phyloP scores from a whole-genome alignment of 2,888 invertebrate genomes.

The Drosophila neoperkinsi region DNA sequence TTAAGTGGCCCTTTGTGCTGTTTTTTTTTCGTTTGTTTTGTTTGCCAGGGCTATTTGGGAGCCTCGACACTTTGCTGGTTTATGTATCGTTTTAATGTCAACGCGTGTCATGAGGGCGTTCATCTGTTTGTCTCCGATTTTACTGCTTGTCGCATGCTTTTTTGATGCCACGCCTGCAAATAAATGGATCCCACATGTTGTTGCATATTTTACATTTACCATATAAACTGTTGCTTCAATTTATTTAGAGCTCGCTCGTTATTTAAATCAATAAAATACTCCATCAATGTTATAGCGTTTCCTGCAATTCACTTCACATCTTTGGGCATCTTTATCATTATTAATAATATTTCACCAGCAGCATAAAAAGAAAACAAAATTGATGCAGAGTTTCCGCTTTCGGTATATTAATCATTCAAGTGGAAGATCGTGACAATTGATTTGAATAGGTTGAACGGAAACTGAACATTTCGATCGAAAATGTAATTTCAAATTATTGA shows the following conservation, averaged over 20 bases:
- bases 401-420: conserved; percentile 10
- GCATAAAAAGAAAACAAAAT: conserved; percentile 18
- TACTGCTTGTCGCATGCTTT: conserved; percentile 37
- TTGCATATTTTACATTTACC: conserved; percentile 21
- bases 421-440: conserved; percentile 37
- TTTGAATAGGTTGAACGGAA: conserved; percentile 24
- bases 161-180: conserved; percentile 6
- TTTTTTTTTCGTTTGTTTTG: conserved; percentile 11
- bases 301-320: conserved; percentile 20
- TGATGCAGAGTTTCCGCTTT: conserved; percentile 29
- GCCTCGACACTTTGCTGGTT: conserved; percentile 38
- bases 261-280: conserved; percentile 40
- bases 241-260: conserved; percentile 14
- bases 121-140: conserved; percentile 49
- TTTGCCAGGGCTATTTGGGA: conserved; percentile 17
- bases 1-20: conserved; percentile 27
- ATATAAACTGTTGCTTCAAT: conserved; percentile 13
- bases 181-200: conserved; percentile 25
- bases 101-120: conserved; percentile 55
- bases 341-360: conserved; percentile 28
- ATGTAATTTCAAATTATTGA: neutral
- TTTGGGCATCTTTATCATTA: conserved; percentile 27
- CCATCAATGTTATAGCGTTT: conserved; percentile 29
- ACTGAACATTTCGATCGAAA: conserved; percentile 2
- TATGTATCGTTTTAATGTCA: conserved; percentile 68